Percentiles rank a stretch among this genome's conserved stretches.
Conservation (phyloP, 2,113 vertebrate genomes). For the Orycteropus afer region DNA sequence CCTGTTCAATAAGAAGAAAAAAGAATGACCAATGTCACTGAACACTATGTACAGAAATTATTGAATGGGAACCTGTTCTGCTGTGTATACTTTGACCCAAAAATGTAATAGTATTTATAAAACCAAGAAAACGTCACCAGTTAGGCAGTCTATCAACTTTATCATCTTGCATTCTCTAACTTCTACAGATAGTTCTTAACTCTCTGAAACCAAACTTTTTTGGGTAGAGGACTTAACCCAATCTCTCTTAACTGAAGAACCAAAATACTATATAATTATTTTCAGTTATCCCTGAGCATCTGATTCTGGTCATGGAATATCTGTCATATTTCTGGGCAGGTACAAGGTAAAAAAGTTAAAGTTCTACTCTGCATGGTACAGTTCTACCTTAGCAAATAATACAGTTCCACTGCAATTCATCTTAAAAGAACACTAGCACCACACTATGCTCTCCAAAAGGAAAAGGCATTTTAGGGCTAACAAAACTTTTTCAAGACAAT, state of each 20-base stretch:
- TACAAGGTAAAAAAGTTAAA: not conserved
- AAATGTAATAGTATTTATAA: too few relatives aligned
- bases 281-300: not conserved
- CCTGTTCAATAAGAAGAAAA: too few relatives aligned
- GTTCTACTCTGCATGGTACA: not conserved
- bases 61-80: too few relatives aligned
- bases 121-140: not conserved
- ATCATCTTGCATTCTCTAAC: not conserved
- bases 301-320: slow-evolving; percentile 5
- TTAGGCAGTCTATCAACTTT: not conserved
- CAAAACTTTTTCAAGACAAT: not conserved
- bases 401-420: not conserved
- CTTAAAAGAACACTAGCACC: not conserved
- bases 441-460: not conserved
- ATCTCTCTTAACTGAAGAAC: not conserved
- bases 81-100: too few relatives aligned
- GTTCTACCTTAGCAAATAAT: not conserved
- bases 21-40: too few relatives aligned
- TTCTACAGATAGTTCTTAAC: not conserved
- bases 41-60: too few relatives aligned
- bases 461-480: not conserved
- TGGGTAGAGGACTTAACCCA: not conserved
- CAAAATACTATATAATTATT: not conserved
- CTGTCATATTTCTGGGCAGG: not conserved
- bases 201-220: slow-evolving; percentile 20